Base-by-base conservation (phyloP, 1,140 invertebrate genomes). In the Bombus haemorrhoidalis region DNA sequence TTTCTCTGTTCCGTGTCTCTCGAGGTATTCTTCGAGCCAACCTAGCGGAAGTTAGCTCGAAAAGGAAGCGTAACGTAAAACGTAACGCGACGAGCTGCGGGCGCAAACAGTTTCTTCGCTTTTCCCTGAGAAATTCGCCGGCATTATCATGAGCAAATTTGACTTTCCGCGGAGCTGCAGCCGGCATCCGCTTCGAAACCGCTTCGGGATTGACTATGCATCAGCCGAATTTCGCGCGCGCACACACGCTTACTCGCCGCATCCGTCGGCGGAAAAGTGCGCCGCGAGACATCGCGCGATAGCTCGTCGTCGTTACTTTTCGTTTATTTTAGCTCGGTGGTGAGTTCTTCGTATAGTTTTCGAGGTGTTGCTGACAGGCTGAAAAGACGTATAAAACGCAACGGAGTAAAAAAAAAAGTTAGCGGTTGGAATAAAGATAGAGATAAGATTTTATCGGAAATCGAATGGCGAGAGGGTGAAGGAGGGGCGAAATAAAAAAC, bases 121-220 rank as follows among this genome's bases (percentile, higher is more conserved):
- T 89, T 87, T 90, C 81, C 75, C 57, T 71, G 83, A 72, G 85
- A 87, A 89, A 92, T 91, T 89, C 74, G 1, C 28, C 43, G 85
- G 85, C 83, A 92, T 92, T 92, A 93, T 90, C 91, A 91, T 91
- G 89, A 91, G 88, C 88, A 92, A 92, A 93, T 93, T 92, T 93
- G 91, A 91, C 90, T 92, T 89, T 87, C 81, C 87, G 80, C 59
- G 83, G 22, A 12, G n/a, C 72, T 25, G 81, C 87, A 64, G 79
- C 85, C 87, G 85, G 32, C 87, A 81, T 90, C 87, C 87, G 81
- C 78, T 72, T 64, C 64, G 59, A 57, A 80, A 89, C 83, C 81
- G 75, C 75, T 83, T 73, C 83, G 79, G 76, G 91, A 92, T 92
- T 92, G 90, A 92, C 91, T 92, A 92, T 92, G 92, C 91, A 92